Evolutionary conservation across 2,113 vertebrate genomes (phyloP).

Genomic region (Fukomys damarensis): DNA sequence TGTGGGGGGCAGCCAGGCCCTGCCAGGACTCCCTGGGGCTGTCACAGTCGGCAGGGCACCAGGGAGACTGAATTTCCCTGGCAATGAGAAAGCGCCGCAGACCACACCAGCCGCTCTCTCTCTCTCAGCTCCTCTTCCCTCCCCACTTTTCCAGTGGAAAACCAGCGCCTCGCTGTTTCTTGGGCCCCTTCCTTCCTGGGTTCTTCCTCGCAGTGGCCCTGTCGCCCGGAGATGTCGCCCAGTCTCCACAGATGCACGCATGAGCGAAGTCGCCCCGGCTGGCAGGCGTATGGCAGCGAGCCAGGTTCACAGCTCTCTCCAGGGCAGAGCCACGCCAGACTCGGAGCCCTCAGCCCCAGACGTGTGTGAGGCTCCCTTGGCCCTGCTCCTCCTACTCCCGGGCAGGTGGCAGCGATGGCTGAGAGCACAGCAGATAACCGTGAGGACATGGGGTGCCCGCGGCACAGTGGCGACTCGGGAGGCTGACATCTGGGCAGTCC

Average conservation of each 20-base stretch:
- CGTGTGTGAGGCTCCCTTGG: not conserved
- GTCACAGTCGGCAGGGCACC: not conserved
- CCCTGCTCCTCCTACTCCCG: not conserved
- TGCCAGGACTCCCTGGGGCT: not conserved
- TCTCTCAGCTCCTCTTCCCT: not conserved
- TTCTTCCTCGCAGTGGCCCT: not conserved
- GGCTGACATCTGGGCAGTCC: not conserved
- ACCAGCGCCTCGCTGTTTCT: not conserved
- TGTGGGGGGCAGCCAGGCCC: not conserved
- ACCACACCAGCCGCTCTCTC: not conserved
- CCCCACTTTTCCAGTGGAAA: not conserved
- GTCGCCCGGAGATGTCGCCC: not conserved
- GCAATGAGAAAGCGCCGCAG: not conserved
- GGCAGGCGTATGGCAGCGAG: constrained; percentile 56
- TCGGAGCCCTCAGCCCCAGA: not conserved
- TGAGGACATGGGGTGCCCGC: not conserved
- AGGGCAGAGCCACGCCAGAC: not conserved
- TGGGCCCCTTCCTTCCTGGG: too few species aligned
- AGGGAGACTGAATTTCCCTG: constrained; percentile 2
- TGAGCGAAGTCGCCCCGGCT: constrained; percentile 51
- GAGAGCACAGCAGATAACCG: not conserved
- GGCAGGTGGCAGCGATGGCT: not conserved
- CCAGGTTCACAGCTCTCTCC: not conserved
- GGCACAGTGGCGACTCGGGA: too few species aligned
- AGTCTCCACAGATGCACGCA: not conserved